Percentiles rank a stretch among this genome's conserved stretches.
Conservation (phyloP, 2,797 vertebrate species). For the Clamator glandarius region DNA sequence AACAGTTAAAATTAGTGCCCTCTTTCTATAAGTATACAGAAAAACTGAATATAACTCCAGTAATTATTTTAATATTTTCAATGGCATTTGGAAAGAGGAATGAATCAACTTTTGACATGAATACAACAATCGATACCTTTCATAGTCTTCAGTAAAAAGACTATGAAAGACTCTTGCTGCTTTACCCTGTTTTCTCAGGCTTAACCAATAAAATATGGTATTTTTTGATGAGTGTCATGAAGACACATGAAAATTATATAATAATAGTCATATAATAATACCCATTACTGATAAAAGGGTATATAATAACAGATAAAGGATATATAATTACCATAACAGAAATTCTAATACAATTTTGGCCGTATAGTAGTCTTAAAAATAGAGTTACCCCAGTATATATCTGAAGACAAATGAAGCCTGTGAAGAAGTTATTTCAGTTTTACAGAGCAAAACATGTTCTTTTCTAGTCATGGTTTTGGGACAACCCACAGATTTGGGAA, state of each 20-base stretch:
- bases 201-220: conserved; percentile 32
- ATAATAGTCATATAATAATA: neutral
- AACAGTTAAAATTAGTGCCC: conserved; percentile 67
- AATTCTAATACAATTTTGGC: neutral
- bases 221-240: neutral
- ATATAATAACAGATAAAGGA: neutral
- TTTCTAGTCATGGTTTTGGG: neutral
- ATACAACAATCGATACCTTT: conserved; percentile 65
- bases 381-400: neutral
- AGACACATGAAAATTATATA: neutral
- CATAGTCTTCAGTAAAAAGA: conserved; percentile 47
- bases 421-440: neutral
- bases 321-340: neutral
- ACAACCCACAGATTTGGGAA: neutral
- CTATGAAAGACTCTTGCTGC: neutral
- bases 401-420: neutral
- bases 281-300: neutral
- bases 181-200: conserved; percentile 44
- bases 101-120: conserved; percentile 69
- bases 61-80: conserved; percentile 72
- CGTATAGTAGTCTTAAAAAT: neutral
- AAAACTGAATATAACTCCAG: conserved; percentile 48
- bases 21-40: conserved; percentile 56
- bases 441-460: neutral
- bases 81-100: conserved; percentile 66